Base-by-base conservation (phyloP, 2,888 invertebrate species). In the Salpingus planirostris region DNA sequence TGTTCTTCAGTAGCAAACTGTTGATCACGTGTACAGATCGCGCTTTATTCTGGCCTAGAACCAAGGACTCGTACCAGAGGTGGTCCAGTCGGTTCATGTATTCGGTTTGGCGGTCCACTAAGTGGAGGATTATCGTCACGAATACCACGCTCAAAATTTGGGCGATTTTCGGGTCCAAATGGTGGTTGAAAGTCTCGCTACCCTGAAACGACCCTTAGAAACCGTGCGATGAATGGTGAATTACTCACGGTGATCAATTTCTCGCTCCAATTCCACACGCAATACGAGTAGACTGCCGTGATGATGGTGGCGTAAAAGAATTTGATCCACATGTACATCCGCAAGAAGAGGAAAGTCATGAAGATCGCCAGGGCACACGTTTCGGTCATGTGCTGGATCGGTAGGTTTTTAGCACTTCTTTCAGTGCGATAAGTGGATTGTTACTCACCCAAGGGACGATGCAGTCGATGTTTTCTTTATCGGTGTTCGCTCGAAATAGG, bases 21-120 rank as follows among this genome's bases (percentile, higher is more conserved):
- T 93, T 95, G 1, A 92, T 83, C 48, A 80, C 80, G 43, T 89
- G 78, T 59, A 85, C 87, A n/a, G 80, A 79, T 47, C 83, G 76
- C 0, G 89, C 89, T 61, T 91, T 85, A 43, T 81, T 76, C 61
- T 90, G 86, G 56, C 93, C 92, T 44, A 78, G 76, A 31, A 71
- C 69, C 36, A 83, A 67, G 49, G 84, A 80, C 14, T 83, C 67
- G 54, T 91, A 82, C 81, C 87, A 87, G 31, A 69, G 58, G 44
- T 54, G 87, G 59, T 93, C 92, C 44, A 95, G 70, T 50, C 93
- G 76, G 47, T 86, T 84, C 55, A 91, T 80, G 50, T 85, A 89
- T 59, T 93, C 92, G 13, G 87, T 76, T 60, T 91, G 90, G 51
- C 92, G 74, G 61, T 92, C 91, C 47, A 91, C 79, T 47, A 88